Evolutionary conservation across 1,140 invertebrate genomes (phyloP).

Genomic region (Steinernema khuongi): DNA sequence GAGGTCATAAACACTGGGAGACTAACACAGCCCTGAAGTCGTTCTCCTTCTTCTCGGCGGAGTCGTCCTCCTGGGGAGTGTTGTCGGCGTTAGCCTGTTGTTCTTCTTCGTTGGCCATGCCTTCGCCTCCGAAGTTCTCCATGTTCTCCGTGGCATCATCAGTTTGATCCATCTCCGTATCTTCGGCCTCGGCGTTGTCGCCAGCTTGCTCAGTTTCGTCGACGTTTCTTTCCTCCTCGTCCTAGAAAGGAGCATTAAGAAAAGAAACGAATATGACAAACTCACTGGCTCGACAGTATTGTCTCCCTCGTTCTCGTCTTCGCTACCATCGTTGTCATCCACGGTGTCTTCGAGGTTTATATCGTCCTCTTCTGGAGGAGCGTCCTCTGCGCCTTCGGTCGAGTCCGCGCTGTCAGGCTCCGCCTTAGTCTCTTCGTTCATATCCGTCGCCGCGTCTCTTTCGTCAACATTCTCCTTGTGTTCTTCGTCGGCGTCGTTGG

Average conservation of each 20-base stretch:
- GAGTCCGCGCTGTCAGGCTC: constrained; percentile 59
- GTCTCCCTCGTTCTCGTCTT: constrained; percentile 31
- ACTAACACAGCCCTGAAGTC: neutral
- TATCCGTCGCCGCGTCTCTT: constrained; percentile 29
- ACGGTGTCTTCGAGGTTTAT: constrained; percentile 18
- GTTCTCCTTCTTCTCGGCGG: constrained; percentile 5
- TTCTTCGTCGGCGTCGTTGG: constrained; percentile 61
- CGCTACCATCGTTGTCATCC: constrained; percentile 26
- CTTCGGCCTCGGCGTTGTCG: constrained; percentile 13
- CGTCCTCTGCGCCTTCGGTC: constrained; percentile 61
- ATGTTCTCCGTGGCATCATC: constrained; percentile 26
- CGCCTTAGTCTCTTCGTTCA: constrained; percentile 29
- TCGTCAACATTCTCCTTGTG: constrained; percentile 58
- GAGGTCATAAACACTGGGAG: neutral
- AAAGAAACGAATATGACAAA: neutral
- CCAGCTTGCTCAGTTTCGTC: neutral
- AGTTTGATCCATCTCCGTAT: constrained; percentile 29
- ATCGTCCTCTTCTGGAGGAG: constrained; percentile 41
- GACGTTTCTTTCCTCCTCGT: constrained; percentile 13
- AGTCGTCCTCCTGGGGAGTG: neutral
- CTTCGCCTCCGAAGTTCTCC: constrained; percentile 21
- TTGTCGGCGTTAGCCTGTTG: constrained; percentile 14
- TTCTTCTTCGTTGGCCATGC: constrained; percentile 10
- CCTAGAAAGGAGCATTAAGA: neutral
- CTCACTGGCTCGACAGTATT: constrained; percentile 10